Conservation (phyloP, 1,140 invertebrate species). For the Arctopsyche grandis region DNA sequence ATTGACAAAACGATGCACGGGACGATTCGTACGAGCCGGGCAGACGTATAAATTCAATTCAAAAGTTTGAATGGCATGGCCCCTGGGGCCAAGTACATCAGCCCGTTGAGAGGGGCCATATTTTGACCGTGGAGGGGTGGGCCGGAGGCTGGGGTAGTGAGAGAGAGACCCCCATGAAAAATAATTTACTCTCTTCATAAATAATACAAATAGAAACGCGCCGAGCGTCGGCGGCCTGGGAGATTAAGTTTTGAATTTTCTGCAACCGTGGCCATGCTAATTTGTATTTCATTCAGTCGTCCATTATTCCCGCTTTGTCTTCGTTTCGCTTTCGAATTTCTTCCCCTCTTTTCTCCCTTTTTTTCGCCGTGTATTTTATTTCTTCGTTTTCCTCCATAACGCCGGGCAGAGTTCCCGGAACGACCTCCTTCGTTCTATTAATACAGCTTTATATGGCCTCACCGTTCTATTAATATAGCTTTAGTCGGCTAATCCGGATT, state of each 20-base stretch:
- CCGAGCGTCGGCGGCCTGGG: not conserved
- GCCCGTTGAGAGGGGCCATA: not conserved
- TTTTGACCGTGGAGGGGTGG: not conserved
- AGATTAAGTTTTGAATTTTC: constrained; percentile 45
- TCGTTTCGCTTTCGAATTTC: constrained; percentile 22
- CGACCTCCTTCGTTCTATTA: constrained; percentile 37
- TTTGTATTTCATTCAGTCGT: constrained; percentile 41
- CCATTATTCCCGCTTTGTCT: constrained; percentile 33
- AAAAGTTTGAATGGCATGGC: constrained; percentile 10
- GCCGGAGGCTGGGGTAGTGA: not conserved
- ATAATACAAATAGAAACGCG: constrained; percentile 31
- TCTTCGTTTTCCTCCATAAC: constrained; percentile 11
- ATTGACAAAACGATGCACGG: not conserved
- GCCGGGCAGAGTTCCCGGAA: not conserved
- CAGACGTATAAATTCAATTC: constrained; percentile 4
- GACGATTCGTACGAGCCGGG: not conserved
- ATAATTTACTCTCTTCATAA: constrained; percentile 31
- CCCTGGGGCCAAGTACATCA: not conserved
- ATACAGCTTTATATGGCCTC: constrained; percentile 36
- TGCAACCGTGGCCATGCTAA: constrained; percentile 43
- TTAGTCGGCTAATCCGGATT: constrained; percentile 39
- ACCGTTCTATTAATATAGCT: constrained; percentile 42
- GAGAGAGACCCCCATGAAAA: constrained; percentile 11
- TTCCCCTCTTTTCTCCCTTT: not conserved
- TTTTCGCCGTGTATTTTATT: not conserved